Conservation (phyloP, 1,140 invertebrate species). For the Drosophila insularis region DNA sequence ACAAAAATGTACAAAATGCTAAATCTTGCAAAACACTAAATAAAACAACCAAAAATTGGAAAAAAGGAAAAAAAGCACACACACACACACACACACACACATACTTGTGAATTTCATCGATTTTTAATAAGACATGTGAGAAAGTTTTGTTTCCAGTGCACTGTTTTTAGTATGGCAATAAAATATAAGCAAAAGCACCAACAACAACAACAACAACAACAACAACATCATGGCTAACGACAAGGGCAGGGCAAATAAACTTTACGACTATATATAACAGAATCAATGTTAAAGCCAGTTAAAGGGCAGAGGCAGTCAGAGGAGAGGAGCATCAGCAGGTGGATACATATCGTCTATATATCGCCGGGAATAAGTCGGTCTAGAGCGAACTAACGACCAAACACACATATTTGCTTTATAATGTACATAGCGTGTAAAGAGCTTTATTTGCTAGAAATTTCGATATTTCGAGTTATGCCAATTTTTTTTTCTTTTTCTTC, state of each 20-base stretch:
- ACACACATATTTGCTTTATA: constrained; percentile 59
- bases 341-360: constrained; percentile 17
- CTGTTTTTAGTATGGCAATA: constrained; percentile 75
- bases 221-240: constrained; percentile 22
- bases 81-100: background rate
- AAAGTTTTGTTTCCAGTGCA: constrained; percentile 70
- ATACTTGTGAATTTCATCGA: background rate
- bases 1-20: background rate
- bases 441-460: constrained; percentile 67
- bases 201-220: constrained; percentile 22
- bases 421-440: constrained; percentile 65
- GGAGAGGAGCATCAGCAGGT: background rate
- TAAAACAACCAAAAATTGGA: background rate
- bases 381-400: constrained; percentile 9
- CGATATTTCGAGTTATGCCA: constrained; percentile 57
- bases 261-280: constrained; percentile 78
- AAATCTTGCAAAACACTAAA: background rate
- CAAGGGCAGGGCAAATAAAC: constrained; percentile 77
- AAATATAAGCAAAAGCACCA: constrained; percentile 50
- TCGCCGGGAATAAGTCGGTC: constrained; percentile 9
- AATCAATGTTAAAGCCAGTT: constrained; percentile 74
- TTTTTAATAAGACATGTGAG: constrained; percentile 47
- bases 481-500: constrained; percentile 18
- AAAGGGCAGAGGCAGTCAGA: constrained; percentile 20
- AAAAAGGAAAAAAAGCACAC: constrained; percentile 4